Conservation (phyloP, 92 coral and sea anemone genomes). For the Parazoanthus atlanticus region DNA sequence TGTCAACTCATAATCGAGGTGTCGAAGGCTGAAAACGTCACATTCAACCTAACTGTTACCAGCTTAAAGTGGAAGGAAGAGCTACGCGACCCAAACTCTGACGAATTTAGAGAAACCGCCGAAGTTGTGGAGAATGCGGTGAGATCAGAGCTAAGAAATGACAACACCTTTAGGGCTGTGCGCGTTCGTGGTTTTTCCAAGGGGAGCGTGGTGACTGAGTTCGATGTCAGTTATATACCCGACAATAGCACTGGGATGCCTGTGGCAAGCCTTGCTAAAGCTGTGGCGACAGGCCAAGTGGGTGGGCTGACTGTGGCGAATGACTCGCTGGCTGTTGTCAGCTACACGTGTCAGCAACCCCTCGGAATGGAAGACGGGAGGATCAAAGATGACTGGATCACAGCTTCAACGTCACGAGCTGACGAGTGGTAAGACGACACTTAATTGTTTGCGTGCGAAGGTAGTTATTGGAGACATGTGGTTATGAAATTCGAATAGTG, state of each 20-base stretch:
- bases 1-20: slow-evolving; percentile 44
- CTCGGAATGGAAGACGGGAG: slow-evolving; percentile 64
- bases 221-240: slow-evolving; percentile 35
- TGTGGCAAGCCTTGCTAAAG: slow-evolving; percentile 12
- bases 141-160: slow-evolving; percentile 41
- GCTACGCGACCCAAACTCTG: slow-evolving; percentile 31
- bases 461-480: not conserved
- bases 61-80: slow-evolving; percentile 40
- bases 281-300: slow-evolving; percentile 41
- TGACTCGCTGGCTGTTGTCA: slow-evolving; percentile 42
- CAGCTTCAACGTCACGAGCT: slow-evolving; percentile 34
- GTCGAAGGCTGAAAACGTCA: slow-evolving; percentile 45
- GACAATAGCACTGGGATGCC: slow-evolving; percentile 37
- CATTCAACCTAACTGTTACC: slow-evolving; percentile 31
- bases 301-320: slow-evolving; percentile 41
- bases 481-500: not conserved
- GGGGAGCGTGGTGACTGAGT: slow-evolving; percentile 49
- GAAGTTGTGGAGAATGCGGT: slow-evolving; percentile 38
- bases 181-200: slow-evolving; percentile 35
- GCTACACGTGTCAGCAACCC: slow-evolving; percentile 53
- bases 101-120: slow-evolving; percentile 45
- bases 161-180: slow-evolving; percentile 50
- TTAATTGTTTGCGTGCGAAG: not conserved
- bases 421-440: not conserved
- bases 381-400: slow-evolving; percentile 46